Evolutionary conservation across 2,797 vertebrate species (phyloP).

Genomic region (Gymnopithys bicolor): DNA sequence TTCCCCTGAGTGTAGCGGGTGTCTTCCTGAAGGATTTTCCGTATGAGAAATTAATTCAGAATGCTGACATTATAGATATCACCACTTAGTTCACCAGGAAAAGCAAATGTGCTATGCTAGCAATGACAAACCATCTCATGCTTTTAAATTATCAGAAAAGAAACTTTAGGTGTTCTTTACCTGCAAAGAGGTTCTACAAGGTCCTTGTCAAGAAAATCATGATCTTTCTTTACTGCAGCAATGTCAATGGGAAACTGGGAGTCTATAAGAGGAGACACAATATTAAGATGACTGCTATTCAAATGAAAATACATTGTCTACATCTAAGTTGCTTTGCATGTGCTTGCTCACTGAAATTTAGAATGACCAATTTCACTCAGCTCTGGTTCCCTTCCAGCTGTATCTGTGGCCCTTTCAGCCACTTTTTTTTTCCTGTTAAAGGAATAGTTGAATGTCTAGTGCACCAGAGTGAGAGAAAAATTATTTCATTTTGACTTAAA

Average conservation of each 20-base stretch:
- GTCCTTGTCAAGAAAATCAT: conserved; percentile 99
- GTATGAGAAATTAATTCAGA: not conserved
- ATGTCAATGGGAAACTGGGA: conserved; percentile 98
- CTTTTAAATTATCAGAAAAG: conserved; percentile 2
- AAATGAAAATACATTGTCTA: not conserved
- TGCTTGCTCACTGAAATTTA: not conserved
- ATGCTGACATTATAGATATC: not conserved
- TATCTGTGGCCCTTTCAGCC: not conserved
- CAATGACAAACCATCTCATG: not conserved
- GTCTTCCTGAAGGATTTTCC: not conserved
- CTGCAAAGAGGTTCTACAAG: conserved; percentile 98
- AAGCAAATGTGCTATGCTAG: not conserved
- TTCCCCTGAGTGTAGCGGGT: not conserved
- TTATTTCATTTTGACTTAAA: not conserved
- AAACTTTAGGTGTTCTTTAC: conserved; percentile 76
- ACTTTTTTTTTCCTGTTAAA: not conserved
- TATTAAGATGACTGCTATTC: not conserved
- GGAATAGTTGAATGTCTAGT: not conserved
- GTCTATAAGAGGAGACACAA: conserved; percentile 80
- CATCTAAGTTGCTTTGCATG: not conserved
- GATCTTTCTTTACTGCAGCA: conserved; percentile 93
- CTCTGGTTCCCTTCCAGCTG: not conserved
- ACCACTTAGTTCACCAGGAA: not conserved
- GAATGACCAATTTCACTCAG: not conserved
- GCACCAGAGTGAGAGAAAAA: not conserved